Conservation (phyloP, 1,140 invertebrate species). For the Chironomus tepperi region DNA sequence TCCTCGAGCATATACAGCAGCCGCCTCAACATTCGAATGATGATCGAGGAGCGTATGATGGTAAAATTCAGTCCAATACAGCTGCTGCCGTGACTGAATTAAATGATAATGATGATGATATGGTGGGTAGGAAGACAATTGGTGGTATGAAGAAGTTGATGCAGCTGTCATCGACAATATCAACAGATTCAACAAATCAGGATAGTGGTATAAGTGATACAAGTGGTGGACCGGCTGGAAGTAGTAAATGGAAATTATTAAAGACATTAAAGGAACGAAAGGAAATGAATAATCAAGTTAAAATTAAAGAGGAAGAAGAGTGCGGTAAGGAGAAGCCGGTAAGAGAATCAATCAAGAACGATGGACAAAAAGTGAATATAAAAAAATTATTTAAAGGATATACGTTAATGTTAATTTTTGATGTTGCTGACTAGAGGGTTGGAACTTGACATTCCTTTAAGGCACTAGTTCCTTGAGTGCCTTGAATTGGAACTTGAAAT, state of each 20-base stretch:
- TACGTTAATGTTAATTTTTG: no score
- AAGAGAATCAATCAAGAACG: conserved; percentile 32
- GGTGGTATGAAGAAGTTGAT: conserved; percentile 31
- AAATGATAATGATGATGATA: not conserved
- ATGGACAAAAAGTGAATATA: no score
- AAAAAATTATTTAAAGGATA: no score
- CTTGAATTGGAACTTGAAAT: no score
- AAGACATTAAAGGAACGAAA: conserved; percentile 83
- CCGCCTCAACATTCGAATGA: not conserved
- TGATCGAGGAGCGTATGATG: conserved; percentile 28
- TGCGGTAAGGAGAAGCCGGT: conserved; percentile 58
- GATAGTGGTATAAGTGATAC: conserved; percentile 29
- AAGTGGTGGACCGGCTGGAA: conserved; percentile 30
- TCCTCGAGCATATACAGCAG: conserved; percentile 26
- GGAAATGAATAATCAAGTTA: conserved; percentile 57
- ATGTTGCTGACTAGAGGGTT: no score
- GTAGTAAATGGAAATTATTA: conserved; percentile 81
- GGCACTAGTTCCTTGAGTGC: no score
- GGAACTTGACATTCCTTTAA: no score
- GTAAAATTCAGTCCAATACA: not conserved
- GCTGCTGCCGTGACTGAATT: conserved; percentile 6
- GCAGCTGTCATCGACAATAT: conserved; percentile 25
- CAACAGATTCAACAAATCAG: conserved; percentile 30
- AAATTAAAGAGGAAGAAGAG: conserved; percentile 51
- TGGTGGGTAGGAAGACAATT: conserved; percentile 33